Base-by-base conservation (phyloP, 2,113 vertebrate species). In the Murina feae region DNA sequence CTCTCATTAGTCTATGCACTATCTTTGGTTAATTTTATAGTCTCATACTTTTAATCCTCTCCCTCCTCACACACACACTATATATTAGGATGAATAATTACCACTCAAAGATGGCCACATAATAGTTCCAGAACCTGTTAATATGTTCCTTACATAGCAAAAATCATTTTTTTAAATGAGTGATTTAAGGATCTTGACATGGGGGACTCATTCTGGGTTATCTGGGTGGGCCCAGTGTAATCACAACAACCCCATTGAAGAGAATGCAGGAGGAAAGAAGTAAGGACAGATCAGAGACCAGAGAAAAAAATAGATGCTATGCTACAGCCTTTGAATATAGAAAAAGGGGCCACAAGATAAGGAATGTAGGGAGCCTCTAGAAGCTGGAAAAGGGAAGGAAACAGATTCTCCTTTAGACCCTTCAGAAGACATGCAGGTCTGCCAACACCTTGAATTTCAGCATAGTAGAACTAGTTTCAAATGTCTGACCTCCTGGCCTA, bases 61-160 rank as follows among this genome's bases (percentile, higher is more conserved):
- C 51, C 51, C 18, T n/a, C 5, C 30, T 30, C 30, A 4, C 2
- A 2, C 3, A n/a, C n/a, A n/a, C n/a, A n/a, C n/a, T n/a, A n/a
- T 60, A 2, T n/a, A 11, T 5, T 51, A 55, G 28, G 3, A 21
- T 86, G n/a, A 86, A 58, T 42, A 83, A 42, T 37, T 4, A 25
- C 9, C 10, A 25, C 60, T 30, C 20, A 32, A 74, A 74, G 7
- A 51, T 44, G 9, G 6, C 6, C 35, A 71, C 14, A 30, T 49
- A 9, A 14, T 69, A 71, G 28, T 65, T 20, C 7, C 5, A 47
- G 39, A 66, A 44, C 4, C 32, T 55, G 6, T 44, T 72, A 58
- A n/a, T 65, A 32, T 35, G 20, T 47, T 81, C 4, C 18, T 90
- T 90, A 35, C 0, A 21, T 32, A 83, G 9, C 10, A 92, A 86